Base-by-base conservation (phyloP, 2,797 vertebrate species). In the Bufotes viridis region DNA sequence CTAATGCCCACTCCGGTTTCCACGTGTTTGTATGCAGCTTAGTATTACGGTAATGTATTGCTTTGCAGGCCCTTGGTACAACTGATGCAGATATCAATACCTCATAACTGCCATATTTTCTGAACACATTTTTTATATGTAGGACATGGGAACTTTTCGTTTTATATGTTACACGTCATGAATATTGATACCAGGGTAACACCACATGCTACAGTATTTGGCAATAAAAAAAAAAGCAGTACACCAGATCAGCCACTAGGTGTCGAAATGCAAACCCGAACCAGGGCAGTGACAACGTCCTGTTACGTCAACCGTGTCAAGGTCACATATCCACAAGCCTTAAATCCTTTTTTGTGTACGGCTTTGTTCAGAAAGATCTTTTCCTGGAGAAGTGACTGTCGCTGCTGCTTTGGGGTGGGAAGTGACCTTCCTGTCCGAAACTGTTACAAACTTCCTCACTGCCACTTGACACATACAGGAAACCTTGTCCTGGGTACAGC, bases 401-500 rank as follows among this genome's bases (percentile, higher is more conserved):
- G 74, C 85, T 79, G 81, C 75, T 72, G 74, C 85, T 20, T 85
- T 72, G 60, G 85, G 63, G 70, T 63, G 85, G 85, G 75, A 83
- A 87, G 20, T 55, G 63, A 5, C 26, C 85, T 84, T 87, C 88
- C 88, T 86, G 85, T 65, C 74, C 34, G 85, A 79, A 63, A 63
- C 74, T 78, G 72, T 79, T 82, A 70, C 79, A 80, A 79, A 82
- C 65, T 79, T 87, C 88, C 85, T 87, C 88, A 89, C 88, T 89
- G 88, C 88, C 88, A 87, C 85, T 89, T 87, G 63, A 81, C 61
- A 70, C 61, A 26, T 80, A 89, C 84, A 89, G 88, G 88, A 89
- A 89, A 80, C 22, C 14, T 58, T 65, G 61, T 84, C 72, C 4
- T 18, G 42, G 60, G 70, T 72, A 34, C 8, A 17, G 61, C 80